Base-by-base conservation (phyloP, 1,140 invertebrate species). In the Heliconius melpomene region DNA sequence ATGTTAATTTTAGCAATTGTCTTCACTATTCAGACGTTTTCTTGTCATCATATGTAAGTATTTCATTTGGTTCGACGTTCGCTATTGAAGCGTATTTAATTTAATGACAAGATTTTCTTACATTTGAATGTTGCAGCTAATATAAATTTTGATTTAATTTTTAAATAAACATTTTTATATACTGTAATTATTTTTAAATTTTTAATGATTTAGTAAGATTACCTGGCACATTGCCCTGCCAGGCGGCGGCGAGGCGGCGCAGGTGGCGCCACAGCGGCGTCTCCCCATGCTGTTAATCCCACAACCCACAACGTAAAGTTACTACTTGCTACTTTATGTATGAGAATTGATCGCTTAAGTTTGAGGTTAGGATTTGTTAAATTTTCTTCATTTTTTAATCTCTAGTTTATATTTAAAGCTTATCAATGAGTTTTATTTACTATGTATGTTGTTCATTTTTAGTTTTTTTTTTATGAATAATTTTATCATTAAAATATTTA, bases 271-370 rank as follows among this genome's bases (percentile, higher is more conserved):
- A 91, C 86, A 92, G 88, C 87, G 90, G 91, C 87, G 90, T 88
- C 87, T 88, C 88, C 88, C 87, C 94, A 94, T 94, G 94, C 94
- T 94, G 93, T 94, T 94, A 95, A 93, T 95, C 90, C 89, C 87
- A 66, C 60, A 66, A 26, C 60, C 90, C 87, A 84, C 83, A 79
- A 82, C 72, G 82, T 74, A 81, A 84, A 80, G 46, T 82, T 79
- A 76, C 74, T 85, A 74, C 81, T 82, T 66, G 79, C 74, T 71
- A 81, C 78, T 74, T 79, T 78, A 70, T 60, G 57, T 76, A 83
- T 70, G 72, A 80, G 79, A 79, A 79, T 72, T 78, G 81, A 85
- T 82, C 82, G 79, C 77, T 66, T 66, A 66, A 16, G 60, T 26
- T 66, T 29, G 26, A 23, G n/a, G 6, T 66, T 66, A 66, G 9